Conservation (phyloP, 2,888 invertebrate genomes). For the Leucophenga montana region DNA sequence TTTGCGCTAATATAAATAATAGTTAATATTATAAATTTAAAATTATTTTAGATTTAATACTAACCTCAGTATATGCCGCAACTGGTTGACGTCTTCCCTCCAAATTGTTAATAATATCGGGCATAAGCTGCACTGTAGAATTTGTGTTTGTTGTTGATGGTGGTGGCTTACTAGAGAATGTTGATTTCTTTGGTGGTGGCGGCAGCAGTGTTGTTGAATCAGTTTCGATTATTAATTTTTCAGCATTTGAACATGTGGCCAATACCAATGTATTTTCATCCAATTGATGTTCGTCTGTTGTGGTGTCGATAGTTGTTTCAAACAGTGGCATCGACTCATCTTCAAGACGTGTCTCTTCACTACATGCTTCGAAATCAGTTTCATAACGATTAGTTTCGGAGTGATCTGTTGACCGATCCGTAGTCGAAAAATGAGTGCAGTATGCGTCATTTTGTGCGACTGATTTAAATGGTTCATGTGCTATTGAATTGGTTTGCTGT, state of each 20-base stretch:
- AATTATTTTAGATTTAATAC: neutral
- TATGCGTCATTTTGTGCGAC: conserved; percentile 19
- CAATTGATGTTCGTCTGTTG: conserved; percentile 29
- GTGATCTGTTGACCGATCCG: conserved; percentile 35
- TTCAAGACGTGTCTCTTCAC: conserved; percentile 58
- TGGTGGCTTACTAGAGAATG: conserved; percentile 13
- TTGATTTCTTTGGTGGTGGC: conserved; percentile 35
- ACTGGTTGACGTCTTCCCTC: conserved; percentile 76
- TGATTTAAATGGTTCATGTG: neutral
- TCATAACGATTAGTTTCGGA: conserved; percentile 45
- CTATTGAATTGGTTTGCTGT: neutral
- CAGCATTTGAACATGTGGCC: neutral
- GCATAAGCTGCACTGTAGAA: conserved; percentile 50
- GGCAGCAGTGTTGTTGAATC: conserved; percentile 29
- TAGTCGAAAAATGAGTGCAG: neutral
- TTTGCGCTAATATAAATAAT: conserved; percentile 74
- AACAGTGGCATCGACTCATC: conserved; percentile 62
- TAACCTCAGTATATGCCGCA: neutral
- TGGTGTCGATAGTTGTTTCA: conserved; percentile 53
- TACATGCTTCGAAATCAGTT: conserved; percentile 48
- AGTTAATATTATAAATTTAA: neutral
- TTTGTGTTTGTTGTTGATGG: conserved; percentile 20
- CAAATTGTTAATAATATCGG: conserved; percentile 75
- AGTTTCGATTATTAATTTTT: neutral
- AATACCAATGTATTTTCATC: neutral